phyloP scores from a whole-genome alignment of 2,113 vertebrate genomes.

The Conger conger region DNA sequence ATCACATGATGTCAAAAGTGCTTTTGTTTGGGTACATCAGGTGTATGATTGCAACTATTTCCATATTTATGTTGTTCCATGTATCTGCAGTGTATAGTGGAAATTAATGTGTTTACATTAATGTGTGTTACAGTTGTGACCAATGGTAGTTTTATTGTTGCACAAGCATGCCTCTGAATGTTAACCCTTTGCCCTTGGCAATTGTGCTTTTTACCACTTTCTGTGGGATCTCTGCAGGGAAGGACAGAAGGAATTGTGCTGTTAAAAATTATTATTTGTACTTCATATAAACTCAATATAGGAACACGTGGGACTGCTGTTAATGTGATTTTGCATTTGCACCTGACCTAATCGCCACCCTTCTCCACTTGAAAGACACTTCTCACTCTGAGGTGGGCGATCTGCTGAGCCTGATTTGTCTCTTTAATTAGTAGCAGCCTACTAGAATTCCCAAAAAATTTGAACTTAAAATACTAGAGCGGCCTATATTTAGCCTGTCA shows the following conservation, averaged over 20 bases:
- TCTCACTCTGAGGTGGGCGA: neutral
- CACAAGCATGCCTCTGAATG: neutral
- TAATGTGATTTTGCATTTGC: no score
- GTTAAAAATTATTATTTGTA: neutral
- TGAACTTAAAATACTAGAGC: neutral
- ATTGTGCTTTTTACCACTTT: neutral
- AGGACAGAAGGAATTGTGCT: no score
- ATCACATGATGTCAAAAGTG: neutral
- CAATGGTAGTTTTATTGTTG: neutral
- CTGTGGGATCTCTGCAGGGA: neutral
- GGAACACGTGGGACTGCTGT: neutral
- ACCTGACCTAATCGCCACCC: neutral
- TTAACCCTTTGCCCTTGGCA: neutral
- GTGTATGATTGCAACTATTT: neutral
- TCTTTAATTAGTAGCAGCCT: neutral
- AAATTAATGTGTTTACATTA: neutral
- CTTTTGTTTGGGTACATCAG: no score
- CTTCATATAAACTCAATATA: neutral
- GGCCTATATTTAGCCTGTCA: conserved; percentile 43
- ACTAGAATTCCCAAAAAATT: conserved; percentile 10
- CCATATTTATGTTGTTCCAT: neutral
- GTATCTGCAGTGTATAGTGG: neutral
- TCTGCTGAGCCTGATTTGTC: neutral
- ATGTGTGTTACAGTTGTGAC: neutral
- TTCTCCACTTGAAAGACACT: neutral